phyloP scores from a whole-genome alignment of 2,797 vertebrate species.

The Lagorchestes hirsutus region DNA sequence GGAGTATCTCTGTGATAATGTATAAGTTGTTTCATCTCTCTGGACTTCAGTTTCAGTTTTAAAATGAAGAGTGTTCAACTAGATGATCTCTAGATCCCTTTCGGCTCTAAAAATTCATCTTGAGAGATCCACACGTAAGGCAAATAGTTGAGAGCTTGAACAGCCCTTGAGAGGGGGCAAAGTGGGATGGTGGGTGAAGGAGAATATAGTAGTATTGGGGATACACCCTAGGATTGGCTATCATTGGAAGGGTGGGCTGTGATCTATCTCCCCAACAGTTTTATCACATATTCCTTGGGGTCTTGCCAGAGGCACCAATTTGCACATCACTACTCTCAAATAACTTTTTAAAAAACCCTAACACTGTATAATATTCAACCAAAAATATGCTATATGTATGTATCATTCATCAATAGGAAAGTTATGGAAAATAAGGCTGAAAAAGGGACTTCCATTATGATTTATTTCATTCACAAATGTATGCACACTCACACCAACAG shows the following conservation, averaged over 20 bases:
- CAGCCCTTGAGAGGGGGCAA: background rate
- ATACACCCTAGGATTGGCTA: background rate
- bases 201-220: background rate
- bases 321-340: background rate
- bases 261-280: background rate
- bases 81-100: background rate
- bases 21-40: background rate
- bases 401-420: background rate
- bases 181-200: background rate
- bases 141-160: background rate
- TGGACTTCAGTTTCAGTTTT: background rate
- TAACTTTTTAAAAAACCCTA: background rate
- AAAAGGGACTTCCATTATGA: background rate
- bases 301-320: background rate
- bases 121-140: background rate
- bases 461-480: background rate
- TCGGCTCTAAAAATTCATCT: background rate
- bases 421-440: background rate
- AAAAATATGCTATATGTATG: background rate
- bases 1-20: background rate
- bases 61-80: background rate
- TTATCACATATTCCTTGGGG: background rate
- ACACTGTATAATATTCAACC: background rate
- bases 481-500: background rate
- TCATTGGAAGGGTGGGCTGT: background rate